Base-by-base conservation (phyloP, 1,140 invertebrate genomes). In the Bombus balteatus region DNA sequence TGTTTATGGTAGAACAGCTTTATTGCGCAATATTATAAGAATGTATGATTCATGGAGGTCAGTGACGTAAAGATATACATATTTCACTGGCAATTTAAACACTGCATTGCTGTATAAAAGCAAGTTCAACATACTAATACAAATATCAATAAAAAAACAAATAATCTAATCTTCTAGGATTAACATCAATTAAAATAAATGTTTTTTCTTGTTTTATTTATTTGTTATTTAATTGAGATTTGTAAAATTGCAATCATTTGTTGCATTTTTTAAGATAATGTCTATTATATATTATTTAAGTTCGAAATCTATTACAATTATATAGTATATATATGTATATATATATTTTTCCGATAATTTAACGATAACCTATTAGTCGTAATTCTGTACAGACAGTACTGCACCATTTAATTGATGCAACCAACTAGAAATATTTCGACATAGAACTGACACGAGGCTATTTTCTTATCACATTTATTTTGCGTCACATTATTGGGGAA, bases 1-100 rank as follows among this genome's bases (percentile, higher is more conserved):
- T 72, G 2, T 79, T 34, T 72, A 72, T 25, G 28, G 37, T 47
- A 13, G 15, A 83, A 47, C 6, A 8, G 37, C 10, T 32, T 66
- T 25, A 62, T 85, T 85, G 79, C 78, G 37, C 59, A 85, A 85
- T n/a, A 43, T 80, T 72, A 25, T 22, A 39, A 80, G 57, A 70
- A 74, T 57, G 28, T 43, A 47, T 85, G 78, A 81, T 34, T 81
- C 79, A 85, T 41, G 37, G 57, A 74, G 78, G 59, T 74, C 78
- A 75, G 34, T 81, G 59, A 66, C 70, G 84, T 68, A 85, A 53
- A 85, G 18, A 3, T 73, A 75, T 66, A 57, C 28, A 28, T 62
- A n/a, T 75, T 59, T 81, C 37, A 15, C 47, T 41, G 3, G 2
- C 39, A 47, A 28, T 25, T 68, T 28, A 80, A 39, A 47, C 22